phyloP scores from a whole-genome alignment of 2,888 invertebrate genomes.

The Sarcophaga carnaria region DNA sequence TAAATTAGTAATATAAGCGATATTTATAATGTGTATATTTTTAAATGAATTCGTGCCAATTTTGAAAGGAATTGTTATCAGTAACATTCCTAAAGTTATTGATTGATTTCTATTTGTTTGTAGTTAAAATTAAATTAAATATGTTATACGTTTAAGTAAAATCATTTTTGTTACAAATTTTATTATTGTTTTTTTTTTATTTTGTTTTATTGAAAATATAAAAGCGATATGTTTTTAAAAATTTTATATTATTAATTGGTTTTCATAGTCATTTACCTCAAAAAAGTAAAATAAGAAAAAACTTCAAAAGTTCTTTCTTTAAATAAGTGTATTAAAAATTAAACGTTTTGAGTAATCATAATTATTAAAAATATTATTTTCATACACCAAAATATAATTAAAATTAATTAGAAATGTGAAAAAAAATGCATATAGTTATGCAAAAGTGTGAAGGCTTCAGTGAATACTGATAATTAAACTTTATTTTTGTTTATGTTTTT shows the following conservation, averaged over 20 bases:
- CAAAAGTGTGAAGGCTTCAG: constrained; percentile 8
- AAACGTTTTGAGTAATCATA: background rate
- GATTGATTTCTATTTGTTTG: background rate
- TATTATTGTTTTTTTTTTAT: constrained; percentile 37
- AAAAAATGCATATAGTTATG: background rate
- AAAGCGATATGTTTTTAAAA: background rate
- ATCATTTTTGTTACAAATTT: constrained; percentile 38
- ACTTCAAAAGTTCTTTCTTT: background rate
- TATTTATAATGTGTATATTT: background rate
- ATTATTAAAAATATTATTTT: background rate
- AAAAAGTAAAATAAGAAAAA: background rate
- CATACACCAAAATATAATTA: background rate
- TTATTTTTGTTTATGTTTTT: constrained; percentile 29
- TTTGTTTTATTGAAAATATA: background rate
- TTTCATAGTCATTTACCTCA: background rate
- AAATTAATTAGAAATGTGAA: background rate
- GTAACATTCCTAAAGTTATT: background rate
- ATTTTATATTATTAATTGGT: background rate
- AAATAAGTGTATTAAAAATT: background rate
- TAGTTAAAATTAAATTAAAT: background rate
- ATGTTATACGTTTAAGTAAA: constrained; percentile 44
- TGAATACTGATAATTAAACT: constrained; percentile 3
- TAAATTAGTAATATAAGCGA: background rate
- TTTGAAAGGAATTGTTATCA: background rate
- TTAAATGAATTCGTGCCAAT: background rate